Conservation (phyloP, 2,797 vertebrate genomes). For the Leptodactylus fallax region DNA sequence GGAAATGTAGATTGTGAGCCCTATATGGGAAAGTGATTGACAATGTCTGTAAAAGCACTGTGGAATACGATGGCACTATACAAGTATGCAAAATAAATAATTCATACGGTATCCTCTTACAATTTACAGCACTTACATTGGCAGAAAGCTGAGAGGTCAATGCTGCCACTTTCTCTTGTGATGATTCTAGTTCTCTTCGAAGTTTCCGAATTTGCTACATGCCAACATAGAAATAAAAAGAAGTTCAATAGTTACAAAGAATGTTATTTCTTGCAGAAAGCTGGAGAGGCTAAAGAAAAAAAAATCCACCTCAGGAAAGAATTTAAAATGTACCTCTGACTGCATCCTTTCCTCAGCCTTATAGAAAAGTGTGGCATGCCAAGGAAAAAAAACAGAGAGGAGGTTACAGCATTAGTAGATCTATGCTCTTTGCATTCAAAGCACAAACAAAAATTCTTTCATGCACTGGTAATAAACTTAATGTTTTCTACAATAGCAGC, state of each 20-base stretch:
- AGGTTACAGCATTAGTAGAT: conserved; percentile 60
- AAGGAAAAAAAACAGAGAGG: conserved; percentile 70
- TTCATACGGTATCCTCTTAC: not conserved
- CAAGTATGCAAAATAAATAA: too few species aligned
- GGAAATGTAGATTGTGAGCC: too few species aligned
- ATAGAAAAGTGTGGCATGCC: conserved; percentile 73
- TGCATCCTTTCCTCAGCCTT: conserved; percentile 99
- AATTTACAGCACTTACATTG: conserved; percentile 82
- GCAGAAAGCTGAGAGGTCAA: conserved; percentile 92
- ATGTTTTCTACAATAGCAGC: conserved; percentile 52
- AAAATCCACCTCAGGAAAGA: conserved; percentile 1
- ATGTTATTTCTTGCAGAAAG: not conserved
- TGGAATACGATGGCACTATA: too few species aligned
- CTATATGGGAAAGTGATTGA: too few species aligned
- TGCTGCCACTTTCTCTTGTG: conserved; percentile 94
- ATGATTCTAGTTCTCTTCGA: conserved; percentile 92
- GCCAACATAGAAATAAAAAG: not conserved
- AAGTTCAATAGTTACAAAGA: not conserved
- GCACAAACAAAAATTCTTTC: not conserved
- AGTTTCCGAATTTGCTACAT: conserved; percentile 94
- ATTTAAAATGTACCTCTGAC: conserved; percentile 86
- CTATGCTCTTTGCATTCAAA: not conserved
- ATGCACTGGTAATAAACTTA: conserved; percentile 33
- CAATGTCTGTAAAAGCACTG: too few species aligned
- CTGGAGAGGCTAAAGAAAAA: not conserved